phyloP scores from a whole-genome alignment of 35 echinoderm and acorn worm species.

The Lytechinus variegatus region DNA sequence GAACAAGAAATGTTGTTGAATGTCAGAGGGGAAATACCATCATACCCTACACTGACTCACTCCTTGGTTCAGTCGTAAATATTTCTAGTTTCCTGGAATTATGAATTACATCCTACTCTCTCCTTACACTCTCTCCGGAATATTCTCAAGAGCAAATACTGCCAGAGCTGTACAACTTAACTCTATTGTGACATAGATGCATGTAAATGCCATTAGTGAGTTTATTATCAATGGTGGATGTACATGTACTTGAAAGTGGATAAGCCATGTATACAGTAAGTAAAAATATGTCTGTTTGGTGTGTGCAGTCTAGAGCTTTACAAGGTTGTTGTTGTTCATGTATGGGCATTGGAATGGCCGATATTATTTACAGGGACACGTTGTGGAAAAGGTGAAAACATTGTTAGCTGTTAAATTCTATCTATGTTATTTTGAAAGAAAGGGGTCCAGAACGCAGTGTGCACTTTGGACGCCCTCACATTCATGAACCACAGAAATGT shows the following conservation, averaged over 20 bases:
- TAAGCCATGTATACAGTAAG: background rate
- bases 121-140: background rate
- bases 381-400: too few relatives aligned
- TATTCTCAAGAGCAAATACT: background rate
- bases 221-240: background rate
- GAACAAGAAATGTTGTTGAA: background rate
- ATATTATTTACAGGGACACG: background rate
- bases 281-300: background rate
- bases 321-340: background rate
- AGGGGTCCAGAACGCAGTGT: too few relatives aligned
- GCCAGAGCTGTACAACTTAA: background rate
- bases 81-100: slow-evolving; percentile 23
- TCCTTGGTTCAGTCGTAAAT: background rate
- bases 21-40: slow-evolving; percentile 2
- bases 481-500: too few relatives aligned
- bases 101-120: slow-evolving; percentile 21
- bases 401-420: too few relatives aligned
- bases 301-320: background rate
- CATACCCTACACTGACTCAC: background rate
- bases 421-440: too few relatives aligned
- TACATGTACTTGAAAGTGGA: background rate
- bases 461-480: too few relatives aligned
- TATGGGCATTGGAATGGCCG: background rate
- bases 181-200: background rate
- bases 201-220: background rate